Percentiles rank a stretch among this genome's conserved stretches.
Evolutionary conservation across 2,797 vertebrate genomes (phyloP).

Genomic region (Propithecus deckenii): DNA sequence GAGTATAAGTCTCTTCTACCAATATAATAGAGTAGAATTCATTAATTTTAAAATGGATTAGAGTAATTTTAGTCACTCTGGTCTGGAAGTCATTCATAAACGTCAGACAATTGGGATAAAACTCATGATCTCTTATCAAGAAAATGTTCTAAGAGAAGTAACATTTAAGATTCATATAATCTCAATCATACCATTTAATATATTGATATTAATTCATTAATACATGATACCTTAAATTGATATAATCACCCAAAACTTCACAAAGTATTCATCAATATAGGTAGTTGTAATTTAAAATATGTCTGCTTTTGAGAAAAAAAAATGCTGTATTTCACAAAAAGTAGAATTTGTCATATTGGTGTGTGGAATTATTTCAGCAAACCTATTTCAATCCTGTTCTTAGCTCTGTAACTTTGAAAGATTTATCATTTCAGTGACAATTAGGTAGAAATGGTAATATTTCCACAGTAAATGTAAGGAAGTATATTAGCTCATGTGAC

Average conservation of each 20-base stretch:
- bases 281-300: conserved; percentile 49
- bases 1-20: neutral
- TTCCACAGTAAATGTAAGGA: conserved; percentile 40
- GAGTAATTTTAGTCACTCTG: conserved; percentile 49
- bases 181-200: conserved; percentile 27
- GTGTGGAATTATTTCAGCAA: conserved; percentile 54
- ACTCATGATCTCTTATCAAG: conserved; percentile 19
- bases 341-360: conserved; percentile 53
- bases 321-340: conserved; percentile 49
- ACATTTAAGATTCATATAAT: conserved; percentile 37
- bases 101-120: conserved; percentile 31
- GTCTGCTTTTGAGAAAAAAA: conserved; percentile 17
- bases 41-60: conserved; percentile 60
- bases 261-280: conserved; percentile 38
- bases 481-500: conserved; percentile 43
- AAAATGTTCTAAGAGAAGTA: conserved; percentile 34
- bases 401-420: conserved; percentile 16
- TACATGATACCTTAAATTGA: conserved; percentile 41
- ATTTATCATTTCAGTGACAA: conserved; percentile 63
- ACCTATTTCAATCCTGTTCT: conserved; percentile 13
- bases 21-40: conserved; percentile 47
- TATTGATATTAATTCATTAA: conserved; percentile 60
- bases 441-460: conserved; percentile 66
- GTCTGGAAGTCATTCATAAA: conserved; percentile 66
- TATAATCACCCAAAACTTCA: neutral